Conservation (phyloP, 2,797 vertebrate genomes). For the Pipistrellus pygmaeus region DNA sequence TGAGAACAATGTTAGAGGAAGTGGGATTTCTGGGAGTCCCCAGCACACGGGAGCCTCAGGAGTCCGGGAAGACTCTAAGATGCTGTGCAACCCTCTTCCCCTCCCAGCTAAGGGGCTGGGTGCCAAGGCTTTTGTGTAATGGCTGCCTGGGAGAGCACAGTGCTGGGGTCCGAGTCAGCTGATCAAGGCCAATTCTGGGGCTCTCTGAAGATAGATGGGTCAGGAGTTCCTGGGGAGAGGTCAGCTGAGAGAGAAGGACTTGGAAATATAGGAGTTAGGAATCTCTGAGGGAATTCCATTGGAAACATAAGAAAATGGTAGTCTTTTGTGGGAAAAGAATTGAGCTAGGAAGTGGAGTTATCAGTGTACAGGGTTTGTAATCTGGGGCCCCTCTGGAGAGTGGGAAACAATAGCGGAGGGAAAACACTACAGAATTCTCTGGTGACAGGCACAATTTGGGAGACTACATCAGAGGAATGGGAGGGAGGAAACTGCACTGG, state of each 20-base stretch:
- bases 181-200: slow-evolving; percentile 15
- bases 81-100: not conserved
- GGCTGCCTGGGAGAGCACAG: not conserved
- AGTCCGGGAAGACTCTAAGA: not conserved
- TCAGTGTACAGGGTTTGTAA: not conserved
- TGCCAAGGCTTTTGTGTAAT: slow-evolving; percentile 15
- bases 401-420: not conserved
- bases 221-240: slow-evolving; percentile 1
- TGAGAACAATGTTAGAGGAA: slow-evolving; percentile 19
- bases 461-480: not conserved
- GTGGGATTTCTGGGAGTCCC: not conserved
- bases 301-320: slow-evolving; percentile 18
- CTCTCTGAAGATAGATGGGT: slow-evolving; percentile 24
- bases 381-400: not conserved
- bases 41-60: not conserved
- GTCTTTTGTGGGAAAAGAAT: not conserved
- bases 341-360: not conserved
- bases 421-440: slow-evolving; percentile 17
- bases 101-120: not conserved
- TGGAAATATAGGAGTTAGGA: not conserved
- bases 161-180: not conserved
- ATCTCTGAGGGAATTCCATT: not conserved
- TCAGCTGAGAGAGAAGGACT: slow-evolving; percentile 14
- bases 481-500: not conserved
- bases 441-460: not conserved